These are phyloP conservation scores for Hymenopus coronatus DNA, from an alignment of 2,888 invertebrate species.

Conservation along the genomic window DNA sequence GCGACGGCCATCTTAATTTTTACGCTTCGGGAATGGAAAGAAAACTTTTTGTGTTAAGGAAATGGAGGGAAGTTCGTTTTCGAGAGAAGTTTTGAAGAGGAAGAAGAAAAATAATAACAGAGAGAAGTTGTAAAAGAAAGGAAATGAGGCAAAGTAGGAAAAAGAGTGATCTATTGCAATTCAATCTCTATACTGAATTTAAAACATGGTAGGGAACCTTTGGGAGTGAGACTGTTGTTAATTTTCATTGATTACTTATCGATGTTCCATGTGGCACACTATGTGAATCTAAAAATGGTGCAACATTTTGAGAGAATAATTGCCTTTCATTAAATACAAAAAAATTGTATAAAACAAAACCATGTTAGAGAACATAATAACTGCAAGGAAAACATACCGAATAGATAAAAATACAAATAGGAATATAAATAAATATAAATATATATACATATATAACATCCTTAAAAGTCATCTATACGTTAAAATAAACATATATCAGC, in stretches of 20 bases:
- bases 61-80: background rate
- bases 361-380: too few relatives aligned
- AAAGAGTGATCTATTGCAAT: background rate
- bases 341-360: too few relatives aligned
- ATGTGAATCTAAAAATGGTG: too few relatives aligned
- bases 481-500: too few relatives aligned
- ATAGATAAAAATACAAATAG: too few relatives aligned
- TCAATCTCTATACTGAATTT: background rate
- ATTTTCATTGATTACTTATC: too few relatives aligned
- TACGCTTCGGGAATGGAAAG: background rate
- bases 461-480: too few relatives aligned
- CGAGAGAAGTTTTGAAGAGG: background rate
- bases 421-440: too few relatives aligned
- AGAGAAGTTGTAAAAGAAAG: background rate
- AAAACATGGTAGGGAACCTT: background rate
- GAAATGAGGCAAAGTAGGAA: background rate
- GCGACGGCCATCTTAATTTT: background rate
- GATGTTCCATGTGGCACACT: background rate
- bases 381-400: too few relatives aligned
- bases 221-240: background rate
- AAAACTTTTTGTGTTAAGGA: background rate
- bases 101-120: background rate
- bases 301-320: too few relatives aligned
- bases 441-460: too few relatives aligned
- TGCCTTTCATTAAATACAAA: too few relatives aligned